phyloP scores from a whole-genome alignment of 2,888 invertebrate genomes.

The Drosophila merina region DNA sequence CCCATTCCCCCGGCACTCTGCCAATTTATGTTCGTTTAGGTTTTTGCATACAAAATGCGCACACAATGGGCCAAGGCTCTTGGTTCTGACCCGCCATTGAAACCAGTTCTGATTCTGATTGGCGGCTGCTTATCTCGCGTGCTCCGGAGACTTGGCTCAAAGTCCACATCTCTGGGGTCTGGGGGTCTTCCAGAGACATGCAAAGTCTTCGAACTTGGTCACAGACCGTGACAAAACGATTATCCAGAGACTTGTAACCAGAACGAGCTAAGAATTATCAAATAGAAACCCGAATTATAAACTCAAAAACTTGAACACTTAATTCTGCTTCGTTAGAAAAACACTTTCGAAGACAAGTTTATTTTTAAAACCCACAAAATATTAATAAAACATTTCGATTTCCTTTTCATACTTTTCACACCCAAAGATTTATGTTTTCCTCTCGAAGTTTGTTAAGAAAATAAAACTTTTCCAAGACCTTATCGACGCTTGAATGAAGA shows the following conservation, averaged over 20 bases:
- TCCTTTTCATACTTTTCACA: background rate
- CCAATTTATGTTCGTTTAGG: constrained; percentile 28
- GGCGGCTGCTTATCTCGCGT: constrained; percentile 32
- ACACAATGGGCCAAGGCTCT: constrained; percentile 32
- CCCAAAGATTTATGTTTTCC: background rate
- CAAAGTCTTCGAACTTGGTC: background rate
- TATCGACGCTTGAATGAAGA: background rate
- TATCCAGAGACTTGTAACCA: background rate
- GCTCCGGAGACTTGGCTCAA: constrained; percentile 33
- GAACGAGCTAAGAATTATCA: too few relatives aligned
- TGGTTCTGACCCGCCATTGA: constrained; percentile 27
- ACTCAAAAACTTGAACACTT: too few relatives aligned
- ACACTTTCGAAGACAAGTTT: background rate
- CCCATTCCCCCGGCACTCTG: constrained; percentile 3
- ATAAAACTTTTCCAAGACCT: background rate
- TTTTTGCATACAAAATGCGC: constrained; percentile 10
- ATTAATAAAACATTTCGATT: background rate
- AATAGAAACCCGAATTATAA: too few relatives aligned
- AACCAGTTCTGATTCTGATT: constrained; percentile 35
- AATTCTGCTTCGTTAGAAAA: too few relatives aligned
- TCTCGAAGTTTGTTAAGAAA: background rate
- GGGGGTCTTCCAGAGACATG: constrained; percentile 1
- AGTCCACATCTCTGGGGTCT: constrained; percentile 30
- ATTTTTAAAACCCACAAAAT: background rate
- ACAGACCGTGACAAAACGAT: background rate